These are phyloP conservation scores for Tipula lateralis DNA, from an alignment of 2,888 invertebrate genomes.

Conservation along the genomic window DNA sequence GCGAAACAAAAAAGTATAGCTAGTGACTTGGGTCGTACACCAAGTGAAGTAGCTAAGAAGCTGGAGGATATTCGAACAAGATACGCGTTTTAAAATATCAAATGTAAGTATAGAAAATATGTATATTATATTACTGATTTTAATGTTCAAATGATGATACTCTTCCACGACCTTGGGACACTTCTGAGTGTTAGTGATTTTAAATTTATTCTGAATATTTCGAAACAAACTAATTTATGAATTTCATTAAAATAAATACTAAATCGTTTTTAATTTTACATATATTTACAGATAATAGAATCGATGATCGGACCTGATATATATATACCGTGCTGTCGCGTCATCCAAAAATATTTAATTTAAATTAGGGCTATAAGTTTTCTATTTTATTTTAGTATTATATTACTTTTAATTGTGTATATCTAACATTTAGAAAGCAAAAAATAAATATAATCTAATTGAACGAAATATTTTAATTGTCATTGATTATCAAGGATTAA, in stretches of 20 bases:
- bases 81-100: constrained; percentile 83
- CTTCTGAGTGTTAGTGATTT: constrained; percentile 46
- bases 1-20: constrained; percentile 93
- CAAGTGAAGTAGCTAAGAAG: constrained; percentile 97
- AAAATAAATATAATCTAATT: neutral
- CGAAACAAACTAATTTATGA: neutral
- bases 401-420: neutral
- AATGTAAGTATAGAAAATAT: neutral
- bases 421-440: neutral
- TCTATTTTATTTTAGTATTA: constrained; percentile 12
- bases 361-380: neutral
- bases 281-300: too few relatives aligned
- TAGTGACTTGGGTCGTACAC: constrained; percentile 88
- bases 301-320: neutral
- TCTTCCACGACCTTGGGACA: constrained; percentile 46
- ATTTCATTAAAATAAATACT: too few relatives aligned
- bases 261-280: too few relatives aligned
- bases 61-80: constrained; percentile 97
- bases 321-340: neutral
- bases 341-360: neutral
- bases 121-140: neutral
- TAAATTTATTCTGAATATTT: constrained; percentile 25
- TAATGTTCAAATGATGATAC: constrained; percentile 36
- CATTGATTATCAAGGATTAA: neutral
- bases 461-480: neutral